Evolutionary conservation across 2,888 invertebrate species (phyloP).

Genomic region (Lomographa bimaculata): DNA sequence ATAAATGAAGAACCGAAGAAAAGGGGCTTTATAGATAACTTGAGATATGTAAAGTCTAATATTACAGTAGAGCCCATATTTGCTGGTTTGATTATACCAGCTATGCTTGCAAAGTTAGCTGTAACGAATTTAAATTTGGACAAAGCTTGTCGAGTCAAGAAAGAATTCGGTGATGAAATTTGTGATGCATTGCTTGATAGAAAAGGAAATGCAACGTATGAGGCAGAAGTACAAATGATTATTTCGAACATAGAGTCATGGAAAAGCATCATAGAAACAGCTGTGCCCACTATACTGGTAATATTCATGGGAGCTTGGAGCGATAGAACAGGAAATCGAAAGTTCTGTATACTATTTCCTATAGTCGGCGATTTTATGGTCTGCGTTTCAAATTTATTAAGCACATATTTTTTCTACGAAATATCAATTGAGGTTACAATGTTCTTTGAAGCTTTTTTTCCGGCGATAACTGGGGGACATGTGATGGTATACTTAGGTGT

Average conservation of each 20-base stretch:
- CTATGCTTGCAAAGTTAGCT: slow-evolving; percentile 86
- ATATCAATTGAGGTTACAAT: slow-evolving; percentile 80
- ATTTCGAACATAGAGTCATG: slow-evolving; percentile 81
- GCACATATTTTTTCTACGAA: slow-evolving; percentile 79
- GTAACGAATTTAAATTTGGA: slow-evolving; percentile 76
- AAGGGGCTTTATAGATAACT: slow-evolving; percentile 78
- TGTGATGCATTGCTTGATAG: slow-evolving; percentile 62
- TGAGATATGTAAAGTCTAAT: slow-evolving; percentile 78
- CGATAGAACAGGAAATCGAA: slow-evolving; percentile 82
- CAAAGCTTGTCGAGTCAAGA: slow-evolving; percentile 67
- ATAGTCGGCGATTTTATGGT: slow-evolving; percentile 79
- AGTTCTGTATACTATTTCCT: slow-evolving; percentile 82
- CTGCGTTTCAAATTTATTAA: slow-evolving; percentile 72
- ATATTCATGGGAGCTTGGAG: slow-evolving; percentile 85
- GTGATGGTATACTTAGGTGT: slow-evolving; percentile 82
- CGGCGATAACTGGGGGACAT: slow-evolving; percentile 81
- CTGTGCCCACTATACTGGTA: slow-evolving; percentile 79
- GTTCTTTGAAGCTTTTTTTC: slow-evolving; percentile 79
- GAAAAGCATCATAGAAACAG: slow-evolving; percentile 82
- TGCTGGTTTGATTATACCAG: slow-evolving; percentile 86
- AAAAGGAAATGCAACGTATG: slow-evolving; percentile 80
- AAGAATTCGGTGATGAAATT: slow-evolving; percentile 56
- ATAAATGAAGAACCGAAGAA: slow-evolving; percentile 42
- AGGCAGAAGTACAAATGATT: slow-evolving; percentile 83
- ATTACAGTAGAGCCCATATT: slow-evolving; percentile 89